These are phyloP conservation scores for Eumeta japonica DNA, from an alignment of 1,140 invertebrate species.

Conservation along the genomic window DNA sequence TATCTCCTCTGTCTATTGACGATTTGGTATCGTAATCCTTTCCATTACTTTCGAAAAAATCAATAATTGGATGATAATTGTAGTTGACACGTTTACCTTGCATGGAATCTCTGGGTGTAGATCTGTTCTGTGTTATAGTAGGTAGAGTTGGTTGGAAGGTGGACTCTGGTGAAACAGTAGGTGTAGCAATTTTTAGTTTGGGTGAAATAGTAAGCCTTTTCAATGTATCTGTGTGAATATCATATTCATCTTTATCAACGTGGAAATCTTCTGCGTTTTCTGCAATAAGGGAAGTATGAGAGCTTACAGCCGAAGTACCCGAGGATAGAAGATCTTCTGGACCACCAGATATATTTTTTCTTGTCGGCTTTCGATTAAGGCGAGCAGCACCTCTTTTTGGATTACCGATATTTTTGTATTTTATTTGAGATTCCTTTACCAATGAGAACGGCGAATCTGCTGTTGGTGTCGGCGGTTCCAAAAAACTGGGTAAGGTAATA, in stretches of 20 bases:
- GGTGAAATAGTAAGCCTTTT: conserved; percentile 32
- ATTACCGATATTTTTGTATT: conserved; percentile 32
- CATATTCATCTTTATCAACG: conserved; percentile 30
- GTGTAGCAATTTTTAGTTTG: conserved; percentile 22
- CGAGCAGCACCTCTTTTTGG: conserved; percentile 39
- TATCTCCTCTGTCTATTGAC: conserved; percentile 46
- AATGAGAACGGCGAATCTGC: conserved; percentile 30
- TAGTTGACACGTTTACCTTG: conserved; percentile 68
- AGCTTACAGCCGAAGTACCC: conserved; percentile 38
- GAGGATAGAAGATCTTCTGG: conserved; percentile 42
- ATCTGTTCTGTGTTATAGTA: too few species aligned
- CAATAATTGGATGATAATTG: conserved; percentile 82
- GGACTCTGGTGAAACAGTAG: too few species aligned
- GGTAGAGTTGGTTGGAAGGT: conserved; percentile 20
- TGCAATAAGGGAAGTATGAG: conserved; percentile 22
- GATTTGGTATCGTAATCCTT: conserved; percentile 28
- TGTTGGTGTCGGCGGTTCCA: conserved; percentile 50
- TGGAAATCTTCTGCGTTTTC: conserved; percentile 39
- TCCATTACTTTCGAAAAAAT: conserved; percentile 66
- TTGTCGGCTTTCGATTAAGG: conserved; percentile 38
- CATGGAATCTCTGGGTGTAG: conserved; percentile 16
- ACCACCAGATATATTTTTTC: conserved; percentile 44
- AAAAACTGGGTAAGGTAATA: conserved; percentile 44
- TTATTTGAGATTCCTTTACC: conserved; percentile 28
- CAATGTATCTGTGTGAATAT: conserved; percentile 20